Percentiles rank a stretch among this genome's conserved stretches.
phyloP scores from a whole-genome alignment of 1,140 invertebrate genomes.

The Eurosta solidaginis region DNA sequence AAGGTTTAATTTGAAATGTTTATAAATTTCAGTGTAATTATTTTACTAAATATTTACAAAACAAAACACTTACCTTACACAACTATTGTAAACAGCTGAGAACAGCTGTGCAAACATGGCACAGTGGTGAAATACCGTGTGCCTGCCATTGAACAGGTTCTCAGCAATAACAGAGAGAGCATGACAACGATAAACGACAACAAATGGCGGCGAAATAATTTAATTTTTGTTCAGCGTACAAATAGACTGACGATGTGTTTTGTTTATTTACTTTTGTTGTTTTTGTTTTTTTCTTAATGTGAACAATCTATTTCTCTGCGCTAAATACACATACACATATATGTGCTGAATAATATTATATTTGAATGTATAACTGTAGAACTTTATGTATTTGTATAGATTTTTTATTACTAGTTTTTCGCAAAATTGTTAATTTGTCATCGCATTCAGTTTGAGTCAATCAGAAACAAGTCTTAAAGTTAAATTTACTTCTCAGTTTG shows the following conservation, averaged over 20 bases:
- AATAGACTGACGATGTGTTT: not conserved
- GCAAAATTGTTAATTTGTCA: not conserved
- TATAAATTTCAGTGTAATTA: not conserved
- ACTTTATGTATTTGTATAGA: not conserved
- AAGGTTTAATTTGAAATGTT: no score
- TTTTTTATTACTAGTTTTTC: not conserved
- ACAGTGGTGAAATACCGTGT: constrained; percentile 18
- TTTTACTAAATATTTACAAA: not conserved
- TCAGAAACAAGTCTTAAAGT: not conserved
- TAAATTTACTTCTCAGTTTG: no score
- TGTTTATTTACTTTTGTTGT: not conserved
- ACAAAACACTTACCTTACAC: constrained; percentile 29
- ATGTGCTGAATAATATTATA: not conserved
- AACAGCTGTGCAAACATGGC: constrained; percentile 2
- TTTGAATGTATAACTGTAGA: not conserved
- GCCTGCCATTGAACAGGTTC: constrained; percentile 19
- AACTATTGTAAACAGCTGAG: constrained; percentile 31
- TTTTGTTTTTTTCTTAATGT: not conserved
- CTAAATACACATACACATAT: not conserved
- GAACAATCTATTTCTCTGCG: not conserved
- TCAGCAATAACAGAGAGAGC: not conserved
- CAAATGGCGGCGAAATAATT: not conserved
- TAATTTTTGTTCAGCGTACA: not conserved
- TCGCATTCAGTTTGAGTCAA: not conserved
- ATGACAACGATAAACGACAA: no score